Percentiles rank a stretch among this genome's conserved stretches.
Conservation (phyloP, 2,113 vertebrate genomes). For the Tyrannus savana region DNA sequence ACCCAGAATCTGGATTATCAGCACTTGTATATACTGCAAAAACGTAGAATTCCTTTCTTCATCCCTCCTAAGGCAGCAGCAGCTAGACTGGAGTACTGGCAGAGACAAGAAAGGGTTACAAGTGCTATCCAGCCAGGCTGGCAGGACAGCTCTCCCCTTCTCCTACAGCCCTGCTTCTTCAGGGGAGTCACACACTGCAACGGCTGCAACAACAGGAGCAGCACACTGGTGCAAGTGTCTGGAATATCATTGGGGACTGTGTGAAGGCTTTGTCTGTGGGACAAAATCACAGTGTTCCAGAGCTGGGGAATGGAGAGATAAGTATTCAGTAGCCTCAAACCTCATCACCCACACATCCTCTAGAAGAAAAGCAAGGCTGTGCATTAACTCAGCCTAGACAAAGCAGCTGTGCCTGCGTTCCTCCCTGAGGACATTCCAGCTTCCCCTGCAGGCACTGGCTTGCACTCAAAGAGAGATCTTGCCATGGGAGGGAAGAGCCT, state of each 20-base stretch:
- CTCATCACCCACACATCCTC: conserved; percentile 57
- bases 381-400: conserved; percentile 32
- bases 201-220: neutral
- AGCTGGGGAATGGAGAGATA: conserved; percentile 37
- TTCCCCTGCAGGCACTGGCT: neutral
- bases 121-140: neutral
- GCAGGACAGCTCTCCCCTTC: neutral
- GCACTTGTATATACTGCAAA: neutral
- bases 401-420: neutral
- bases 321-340: conserved; percentile 50
- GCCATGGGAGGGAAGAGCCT: neutral
- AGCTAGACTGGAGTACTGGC: neutral
- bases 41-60: neutral
- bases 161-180: neutral
- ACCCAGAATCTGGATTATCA: neutral
- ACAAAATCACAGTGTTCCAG: conserved; percentile 54
- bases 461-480: neutral
- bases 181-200: neutral
- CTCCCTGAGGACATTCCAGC: neutral
- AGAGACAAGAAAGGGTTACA: neutral
- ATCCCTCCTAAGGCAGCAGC: neutral
- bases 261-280: conserved; percentile 32
- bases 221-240: conserved; percentile 19
- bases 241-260: conserved; percentile 41
- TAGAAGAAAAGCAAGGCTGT: conserved; percentile 36